Conservation (phyloP, 1,140 invertebrate species). For the Trichonephila clavipes region DNA sequence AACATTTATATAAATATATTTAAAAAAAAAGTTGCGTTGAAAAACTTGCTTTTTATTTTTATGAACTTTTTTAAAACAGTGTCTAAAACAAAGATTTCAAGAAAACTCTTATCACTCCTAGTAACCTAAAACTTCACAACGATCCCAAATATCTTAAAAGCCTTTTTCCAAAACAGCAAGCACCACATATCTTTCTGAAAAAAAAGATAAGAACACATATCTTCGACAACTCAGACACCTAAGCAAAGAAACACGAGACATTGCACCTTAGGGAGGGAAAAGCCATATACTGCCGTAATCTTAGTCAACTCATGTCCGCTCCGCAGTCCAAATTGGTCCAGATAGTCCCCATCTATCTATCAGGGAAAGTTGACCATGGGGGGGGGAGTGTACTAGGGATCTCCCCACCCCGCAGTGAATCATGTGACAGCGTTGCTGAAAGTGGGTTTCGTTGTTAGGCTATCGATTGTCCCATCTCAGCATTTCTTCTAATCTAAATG, state of each 20-base stretch:
- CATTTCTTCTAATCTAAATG: constrained; percentile 49
- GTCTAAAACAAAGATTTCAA: not conserved
- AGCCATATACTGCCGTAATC: not conserved
- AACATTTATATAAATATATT: too few species aligned
- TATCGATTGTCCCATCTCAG: constrained; percentile 24
- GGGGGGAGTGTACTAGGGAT: not conserved
- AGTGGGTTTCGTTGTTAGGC: constrained; percentile 43
- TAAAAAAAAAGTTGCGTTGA: too few species aligned
- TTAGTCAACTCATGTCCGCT: constrained; percentile 14
- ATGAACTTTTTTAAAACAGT: not conserved
- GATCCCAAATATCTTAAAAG: constrained; percentile 27
- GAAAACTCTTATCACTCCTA: not conserved
- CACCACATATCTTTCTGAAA: not conserved
- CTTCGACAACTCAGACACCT: not conserved
- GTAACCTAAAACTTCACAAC: not conserved
- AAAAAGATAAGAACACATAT: not conserved
- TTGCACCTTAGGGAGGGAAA: not conserved
- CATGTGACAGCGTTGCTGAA: constrained; percentile 14
- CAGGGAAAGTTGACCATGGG: constrained; percentile 12
- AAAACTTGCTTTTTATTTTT: too few species aligned
- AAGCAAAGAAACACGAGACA: not conserved
- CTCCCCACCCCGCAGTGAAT: not conserved
- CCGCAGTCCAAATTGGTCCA: constrained; percentile 11
- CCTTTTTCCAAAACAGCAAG: constrained; percentile 1
- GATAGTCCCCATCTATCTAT: constrained; percentile 36